These are phyloP conservation scores for Terrapene triunguis DNA, from an alignment of 2,113 vertebrate species.

Conservation along the genomic window DNA sequence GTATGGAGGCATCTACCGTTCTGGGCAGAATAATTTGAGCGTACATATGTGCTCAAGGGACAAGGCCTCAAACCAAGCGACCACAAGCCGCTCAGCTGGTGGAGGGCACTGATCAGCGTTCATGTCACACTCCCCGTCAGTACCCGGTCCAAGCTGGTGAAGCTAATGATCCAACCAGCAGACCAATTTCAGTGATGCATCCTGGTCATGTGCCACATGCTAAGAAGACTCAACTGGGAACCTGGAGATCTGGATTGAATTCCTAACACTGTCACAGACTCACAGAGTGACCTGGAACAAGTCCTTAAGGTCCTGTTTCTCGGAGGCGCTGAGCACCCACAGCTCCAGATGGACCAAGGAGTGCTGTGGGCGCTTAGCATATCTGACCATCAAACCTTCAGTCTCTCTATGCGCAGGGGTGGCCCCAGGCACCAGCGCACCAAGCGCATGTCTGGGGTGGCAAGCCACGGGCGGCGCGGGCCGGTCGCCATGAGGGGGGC, in stretches of 20 bases:
- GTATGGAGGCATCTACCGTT: background rate
- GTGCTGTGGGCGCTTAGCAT: background rate
- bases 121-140: no score
- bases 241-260: background rate
- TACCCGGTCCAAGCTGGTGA: no score
- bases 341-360: background rate
- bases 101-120: no score
- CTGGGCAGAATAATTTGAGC: conserved; percentile 1
- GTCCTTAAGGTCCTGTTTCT: background rate
- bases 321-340: background rate
- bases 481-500: no score
- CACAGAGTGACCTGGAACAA: background rate
- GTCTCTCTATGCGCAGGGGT: background rate
- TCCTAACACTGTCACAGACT: background rate
- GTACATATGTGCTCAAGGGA: background rate
- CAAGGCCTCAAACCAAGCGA: background rate
- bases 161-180: no score
- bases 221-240: background rate
- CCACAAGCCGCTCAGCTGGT: background rate
- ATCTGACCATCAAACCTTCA: background rate
- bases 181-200: no score
- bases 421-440: no score
- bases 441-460: no score
- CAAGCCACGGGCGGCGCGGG: no score
- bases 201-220: no score